Evolutionary conservation across 1,140 invertebrate genomes (phyloP).

Genomic region (Drosophila suzukii): DNA sequence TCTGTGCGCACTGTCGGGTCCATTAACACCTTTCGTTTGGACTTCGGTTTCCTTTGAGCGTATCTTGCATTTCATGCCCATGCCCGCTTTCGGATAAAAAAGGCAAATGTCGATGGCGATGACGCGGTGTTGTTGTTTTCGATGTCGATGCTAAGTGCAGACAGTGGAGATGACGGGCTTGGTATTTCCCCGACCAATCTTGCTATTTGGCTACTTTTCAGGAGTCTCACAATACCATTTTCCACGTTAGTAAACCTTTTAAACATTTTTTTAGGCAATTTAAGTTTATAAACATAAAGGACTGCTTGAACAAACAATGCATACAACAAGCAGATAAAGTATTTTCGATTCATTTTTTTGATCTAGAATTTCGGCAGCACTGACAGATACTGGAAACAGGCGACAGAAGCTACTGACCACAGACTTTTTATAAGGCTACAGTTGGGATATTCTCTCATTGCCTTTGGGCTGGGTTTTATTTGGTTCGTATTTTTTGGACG

Average conservation of each 20-base stretch:
- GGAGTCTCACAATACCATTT: background rate
- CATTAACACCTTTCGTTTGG: slow-evolving; percentile 41
- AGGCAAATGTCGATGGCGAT: slow-evolving; percentile 32
- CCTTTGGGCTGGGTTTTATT: background rate
- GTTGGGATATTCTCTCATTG: slow-evolving; percentile 5
- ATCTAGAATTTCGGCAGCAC: background rate
- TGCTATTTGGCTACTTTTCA: background rate
- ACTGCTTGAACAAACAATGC: no score
- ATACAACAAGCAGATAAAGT: no score
- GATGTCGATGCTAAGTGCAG: slow-evolving; percentile 18
- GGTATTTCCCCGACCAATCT: background rate
- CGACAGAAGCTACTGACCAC: slow-evolving; percentile 13
- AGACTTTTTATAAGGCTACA: slow-evolving; percentile 7
- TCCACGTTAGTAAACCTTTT: no score
- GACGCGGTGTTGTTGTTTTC: slow-evolving; percentile 7
- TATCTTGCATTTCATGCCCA: slow-evolving; percentile 44
- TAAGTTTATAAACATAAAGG: no score
- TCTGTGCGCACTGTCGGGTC: slow-evolving; percentile 16
- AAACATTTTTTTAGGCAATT: no score
- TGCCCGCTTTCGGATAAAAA: slow-evolving; percentile 28
- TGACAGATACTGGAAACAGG: background rate
- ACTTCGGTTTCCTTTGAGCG: slow-evolving; percentile 39
- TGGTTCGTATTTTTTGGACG: slow-evolving; percentile 8
- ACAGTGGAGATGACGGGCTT: slow-evolving; percentile 1
- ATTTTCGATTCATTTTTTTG: background rate